Evolutionary conservation across 2,797 vertebrate species (phyloP).

Genomic region (Sebastes vulpes): DNA sequence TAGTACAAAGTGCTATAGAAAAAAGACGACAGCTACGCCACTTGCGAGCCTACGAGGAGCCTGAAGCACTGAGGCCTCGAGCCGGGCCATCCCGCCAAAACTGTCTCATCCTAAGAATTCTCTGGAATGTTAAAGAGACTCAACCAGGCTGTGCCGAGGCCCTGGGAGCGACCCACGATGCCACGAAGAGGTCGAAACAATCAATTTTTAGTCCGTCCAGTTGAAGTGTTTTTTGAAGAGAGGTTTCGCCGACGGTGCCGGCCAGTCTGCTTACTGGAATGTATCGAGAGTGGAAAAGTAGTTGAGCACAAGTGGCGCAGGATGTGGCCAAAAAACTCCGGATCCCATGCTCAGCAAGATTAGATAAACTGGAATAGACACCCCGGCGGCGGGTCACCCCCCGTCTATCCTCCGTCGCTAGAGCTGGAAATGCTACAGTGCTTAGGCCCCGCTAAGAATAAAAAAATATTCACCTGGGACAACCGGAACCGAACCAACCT

Average conservation of each 20-base stretch:
- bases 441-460: conserved; percentile 82
- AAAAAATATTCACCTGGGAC: conserved; percentile 76
- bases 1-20: conserved; percentile 75
- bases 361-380: conserved; percentile 41
- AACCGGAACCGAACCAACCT: conserved; percentile 74
- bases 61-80: conserved; percentile 32
- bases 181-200: neutral
- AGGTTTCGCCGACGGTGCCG: conserved; percentile 7
- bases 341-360: conserved; percentile 33
- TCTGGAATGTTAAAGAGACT: conserved; percentile 70
- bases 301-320: conserved; percentile 20
- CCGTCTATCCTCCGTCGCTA: neutral
- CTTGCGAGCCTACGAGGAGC: conserved; percentile 53
- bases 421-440: conserved; percentile 75
- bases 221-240: neutral
- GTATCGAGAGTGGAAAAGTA: conserved; percentile 60
- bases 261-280: conserved; percentile 74
- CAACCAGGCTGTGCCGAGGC: conserved; percentile 9
- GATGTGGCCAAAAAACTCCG: conserved; percentile 23
- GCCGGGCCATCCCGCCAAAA: neutral
- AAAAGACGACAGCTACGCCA: conserved; percentile 62
- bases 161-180: neutral
- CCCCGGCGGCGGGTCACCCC: conserved; percentile 9
- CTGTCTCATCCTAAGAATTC: conserved; percentile 13
- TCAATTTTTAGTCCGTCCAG: conserved; percentile 15